Conservation (phyloP, 2,888 invertebrate genomes). For the Mythimna ferrago region DNA sequence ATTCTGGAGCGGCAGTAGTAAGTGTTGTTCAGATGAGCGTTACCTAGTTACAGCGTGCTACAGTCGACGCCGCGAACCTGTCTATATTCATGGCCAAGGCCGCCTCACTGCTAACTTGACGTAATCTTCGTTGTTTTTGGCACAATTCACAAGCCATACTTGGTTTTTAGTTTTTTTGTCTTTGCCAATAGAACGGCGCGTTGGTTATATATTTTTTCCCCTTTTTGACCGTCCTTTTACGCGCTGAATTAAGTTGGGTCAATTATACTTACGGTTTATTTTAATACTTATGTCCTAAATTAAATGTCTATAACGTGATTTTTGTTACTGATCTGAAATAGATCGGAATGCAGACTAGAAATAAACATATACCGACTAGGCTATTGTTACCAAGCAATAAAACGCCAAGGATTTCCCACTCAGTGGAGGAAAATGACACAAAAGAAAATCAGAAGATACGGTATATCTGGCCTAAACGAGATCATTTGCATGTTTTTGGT, state of each 20-base stretch:
- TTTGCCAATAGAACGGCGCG: conserved; percentile 21
- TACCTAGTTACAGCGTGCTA: conserved; percentile 25
- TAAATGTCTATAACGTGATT: background rate
- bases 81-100: conserved; percentile 66
- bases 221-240: conserved; percentile 9
- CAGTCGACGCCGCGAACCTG: conserved; percentile 37
- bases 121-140: conserved; percentile 61
- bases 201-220: conserved; percentile 11
- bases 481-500: background rate
- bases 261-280: conserved; percentile 5
- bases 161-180: conserved; percentile 52
- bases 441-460: background rate
- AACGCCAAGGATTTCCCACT: background rate
- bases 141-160: conserved; percentile 57
- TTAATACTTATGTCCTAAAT: background rate
- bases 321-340: conserved; percentile 11
- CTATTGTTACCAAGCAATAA: background rate
- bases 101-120: conserved; percentile 55
- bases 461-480: background rate
- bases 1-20: conserved; percentile 27
- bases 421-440: background rate
- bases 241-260: conserved; percentile 13
- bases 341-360: conserved; percentile 12
- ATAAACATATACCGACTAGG: background rate
- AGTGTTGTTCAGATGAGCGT: conserved; percentile 23